Evolutionary conservation across 2,113 vertebrate species (phyloP).

Genomic region (Lepisosteus oculatus): DNA sequence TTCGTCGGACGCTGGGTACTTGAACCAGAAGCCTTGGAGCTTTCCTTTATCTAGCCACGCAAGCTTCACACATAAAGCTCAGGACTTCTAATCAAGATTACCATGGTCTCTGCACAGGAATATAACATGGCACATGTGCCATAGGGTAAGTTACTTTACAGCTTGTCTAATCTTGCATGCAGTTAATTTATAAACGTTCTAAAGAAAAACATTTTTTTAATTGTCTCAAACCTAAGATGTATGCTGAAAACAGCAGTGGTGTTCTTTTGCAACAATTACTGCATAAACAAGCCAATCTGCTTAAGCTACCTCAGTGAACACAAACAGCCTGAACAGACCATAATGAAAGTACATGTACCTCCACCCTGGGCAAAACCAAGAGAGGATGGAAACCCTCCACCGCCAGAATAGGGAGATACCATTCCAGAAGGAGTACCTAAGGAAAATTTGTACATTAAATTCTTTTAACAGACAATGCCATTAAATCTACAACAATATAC

Average conservation of each 20-base stretch:
- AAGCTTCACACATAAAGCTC: background rate
- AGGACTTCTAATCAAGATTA: no score
- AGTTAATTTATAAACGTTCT: background rate
- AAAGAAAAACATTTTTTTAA: background rate
- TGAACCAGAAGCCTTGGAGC: background rate
- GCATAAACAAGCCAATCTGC: slow-evolving; percentile 11
- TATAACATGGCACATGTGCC: background rate
- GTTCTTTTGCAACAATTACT: slow-evolving; percentile 4
- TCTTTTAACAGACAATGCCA: background rate
- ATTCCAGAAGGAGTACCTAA: slow-evolving; percentile 68
- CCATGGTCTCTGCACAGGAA: background rate
- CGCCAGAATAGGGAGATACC: slow-evolving; percentile 65
- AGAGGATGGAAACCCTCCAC: slow-evolving; percentile 66
- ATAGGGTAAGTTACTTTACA: background rate
- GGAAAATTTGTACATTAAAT: slow-evolving; percentile 30
- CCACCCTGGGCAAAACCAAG: slow-evolving; percentile 63
- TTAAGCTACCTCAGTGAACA: slow-evolving; percentile 10
- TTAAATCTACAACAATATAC: slow-evolving; percentile 9
- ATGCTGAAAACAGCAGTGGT: background rate
- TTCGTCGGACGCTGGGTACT: slow-evolving; percentile 14
- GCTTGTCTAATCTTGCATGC: background rate
- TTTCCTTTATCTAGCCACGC: background rate
- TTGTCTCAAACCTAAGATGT: background rate
- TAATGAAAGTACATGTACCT: slow-evolving; percentile 51
- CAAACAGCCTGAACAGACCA: slow-evolving; percentile 7